A percentile compares a stretch with the other conserved stretches of the same genome.
Conservation (phyloP, 1,140 invertebrate species). For the Cyclina sinensis region DNA sequence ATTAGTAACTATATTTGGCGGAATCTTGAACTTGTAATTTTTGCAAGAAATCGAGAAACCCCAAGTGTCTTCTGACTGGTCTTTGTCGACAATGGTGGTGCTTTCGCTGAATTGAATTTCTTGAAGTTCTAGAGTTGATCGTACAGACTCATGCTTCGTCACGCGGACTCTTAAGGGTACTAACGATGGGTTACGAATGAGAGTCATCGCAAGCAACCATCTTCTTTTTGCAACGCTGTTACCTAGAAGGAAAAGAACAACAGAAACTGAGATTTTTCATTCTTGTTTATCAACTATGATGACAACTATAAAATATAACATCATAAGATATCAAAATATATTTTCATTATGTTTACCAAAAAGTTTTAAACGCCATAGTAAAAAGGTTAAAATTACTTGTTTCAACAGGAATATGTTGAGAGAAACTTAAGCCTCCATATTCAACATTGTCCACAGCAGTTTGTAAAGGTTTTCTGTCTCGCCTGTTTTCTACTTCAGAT, state of each 20-base stretch:
- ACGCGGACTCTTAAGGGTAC: slow-evolving; percentile 19
- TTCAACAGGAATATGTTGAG: background rate
- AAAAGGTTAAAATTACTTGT: no score
- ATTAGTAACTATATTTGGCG: slow-evolving; percentile 23
- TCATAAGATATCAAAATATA: no score
- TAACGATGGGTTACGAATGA: slow-evolving; percentile 67
- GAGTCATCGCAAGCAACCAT: slow-evolving; percentile 72
- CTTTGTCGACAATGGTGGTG: background rate
- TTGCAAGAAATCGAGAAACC: background rate
- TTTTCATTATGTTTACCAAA: no score
- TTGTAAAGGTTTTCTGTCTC: slow-evolving; percentile 2
- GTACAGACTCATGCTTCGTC: background rate
- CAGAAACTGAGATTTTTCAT: no score
- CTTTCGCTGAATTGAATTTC: background rate
- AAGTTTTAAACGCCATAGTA: no score
- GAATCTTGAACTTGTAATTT: slow-evolving; percentile 29
- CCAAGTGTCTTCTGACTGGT: slow-evolving; percentile 2
- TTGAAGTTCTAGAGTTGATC: background rate
- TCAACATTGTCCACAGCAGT: background rate
- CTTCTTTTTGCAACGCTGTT: slow-evolving; percentile 4
- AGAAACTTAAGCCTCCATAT: background rate
- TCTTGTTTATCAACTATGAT: no score
- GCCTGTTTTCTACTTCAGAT: background rate
- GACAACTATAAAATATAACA: no score
- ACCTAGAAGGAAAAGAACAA: slow-evolving; percentile 13